Evolutionary conservation across 2,797 vertebrate species (phyloP).

Genomic region (Enteromius radiatus): DNA sequence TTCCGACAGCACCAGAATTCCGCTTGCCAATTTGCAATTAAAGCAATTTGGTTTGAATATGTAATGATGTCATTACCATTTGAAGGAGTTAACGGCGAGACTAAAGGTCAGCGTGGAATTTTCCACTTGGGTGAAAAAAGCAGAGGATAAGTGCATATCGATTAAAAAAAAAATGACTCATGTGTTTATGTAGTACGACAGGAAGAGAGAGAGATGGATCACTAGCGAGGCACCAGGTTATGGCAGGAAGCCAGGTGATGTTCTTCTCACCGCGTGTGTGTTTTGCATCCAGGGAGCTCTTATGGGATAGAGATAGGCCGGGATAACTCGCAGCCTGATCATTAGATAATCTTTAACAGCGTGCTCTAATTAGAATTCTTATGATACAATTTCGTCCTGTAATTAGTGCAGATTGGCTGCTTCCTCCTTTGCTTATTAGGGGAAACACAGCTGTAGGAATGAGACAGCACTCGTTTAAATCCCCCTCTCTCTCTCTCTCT

Average conservation of each 20-base stretch:
- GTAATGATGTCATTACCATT: constrained; percentile 99
- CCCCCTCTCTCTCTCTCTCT: constrained; percentile 38
- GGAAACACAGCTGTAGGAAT: constrained; percentile 94
- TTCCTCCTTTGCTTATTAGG: constrained; percentile 95
- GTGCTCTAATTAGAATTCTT: constrained; percentile 99
- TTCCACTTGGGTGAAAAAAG: constrained; percentile 88
- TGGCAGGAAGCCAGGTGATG: constrained; percentile 50
- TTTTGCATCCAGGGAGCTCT: constrained; percentile 51
- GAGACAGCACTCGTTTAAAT: constrained; percentile 84
- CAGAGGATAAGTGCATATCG: constrained; percentile 71
- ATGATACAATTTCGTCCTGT: constrained; percentile 98
- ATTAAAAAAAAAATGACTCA: background rate
- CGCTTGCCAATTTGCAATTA: constrained; percentile 95
- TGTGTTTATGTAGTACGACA: constrained; percentile 44
- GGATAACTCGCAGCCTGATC: constrained; percentile 92
- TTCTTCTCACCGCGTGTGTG: constrained; percentile 13
- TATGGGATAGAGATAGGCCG: constrained; percentile 83
- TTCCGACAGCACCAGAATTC: constrained; percentile 89
- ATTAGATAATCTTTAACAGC: constrained; percentile 97
- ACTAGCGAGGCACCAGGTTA: constrained; percentile 3
- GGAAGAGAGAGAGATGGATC: constrained; percentile 43
- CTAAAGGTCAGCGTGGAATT: constrained; percentile 95
- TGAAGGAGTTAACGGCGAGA: constrained; percentile 91
- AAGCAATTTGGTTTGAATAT: constrained; percentile 98
- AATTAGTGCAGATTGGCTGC: constrained; percentile 98